These are phyloP conservation scores for Eueides isabella DNA, from an alignment of 1,140 invertebrate species.

Conservation along the genomic window DNA sequence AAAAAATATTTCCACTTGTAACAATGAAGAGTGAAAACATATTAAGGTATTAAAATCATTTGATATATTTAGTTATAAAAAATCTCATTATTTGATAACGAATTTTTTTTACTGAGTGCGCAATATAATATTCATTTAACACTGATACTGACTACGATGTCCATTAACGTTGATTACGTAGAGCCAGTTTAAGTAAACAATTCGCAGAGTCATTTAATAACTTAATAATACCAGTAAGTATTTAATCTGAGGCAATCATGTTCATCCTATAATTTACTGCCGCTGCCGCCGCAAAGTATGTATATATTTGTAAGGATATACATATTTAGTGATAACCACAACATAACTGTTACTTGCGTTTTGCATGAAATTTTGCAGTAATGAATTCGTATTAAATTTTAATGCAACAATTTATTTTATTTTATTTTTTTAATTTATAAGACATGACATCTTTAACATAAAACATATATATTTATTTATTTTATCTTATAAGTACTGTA, in stretches of 20 bases:
- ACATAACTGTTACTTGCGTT: not conserved
- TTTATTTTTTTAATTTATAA: not conserved
- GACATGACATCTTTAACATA: too few species aligned
- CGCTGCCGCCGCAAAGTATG: slow-evolving; percentile 44
- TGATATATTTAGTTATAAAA: not conserved
- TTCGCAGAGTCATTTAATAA: slow-evolving; percentile 49
- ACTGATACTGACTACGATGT: slow-evolving; percentile 1
- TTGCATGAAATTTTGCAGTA: not conserved
- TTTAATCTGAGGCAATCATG: slow-evolving; percentile 44
- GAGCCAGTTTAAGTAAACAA: slow-evolving; percentile 37
- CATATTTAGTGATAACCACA: not conserved
- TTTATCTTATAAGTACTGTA: too few species aligned
- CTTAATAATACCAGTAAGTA: slow-evolving; percentile 43
- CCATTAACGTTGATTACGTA: slow-evolving; percentile 28
- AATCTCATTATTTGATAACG: not conserved
- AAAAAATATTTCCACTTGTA: too few species aligned
- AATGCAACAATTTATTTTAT: not conserved
- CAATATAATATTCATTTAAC: not conserved
- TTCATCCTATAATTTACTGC: slow-evolving; percentile 49
- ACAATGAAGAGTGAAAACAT: too few species aligned
- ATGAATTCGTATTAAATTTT: not conserved
- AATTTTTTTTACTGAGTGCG: not conserved
- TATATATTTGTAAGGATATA: slow-evolving; percentile 44
- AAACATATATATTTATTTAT: too few species aligned
- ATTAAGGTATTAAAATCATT: not conserved